A percentile compares a stretch with the other conserved stretches of the same genome.
Evolutionary conservation across 1,140 invertebrate species (phyloP).

Genomic region (Mamestra configurata): DNA sequence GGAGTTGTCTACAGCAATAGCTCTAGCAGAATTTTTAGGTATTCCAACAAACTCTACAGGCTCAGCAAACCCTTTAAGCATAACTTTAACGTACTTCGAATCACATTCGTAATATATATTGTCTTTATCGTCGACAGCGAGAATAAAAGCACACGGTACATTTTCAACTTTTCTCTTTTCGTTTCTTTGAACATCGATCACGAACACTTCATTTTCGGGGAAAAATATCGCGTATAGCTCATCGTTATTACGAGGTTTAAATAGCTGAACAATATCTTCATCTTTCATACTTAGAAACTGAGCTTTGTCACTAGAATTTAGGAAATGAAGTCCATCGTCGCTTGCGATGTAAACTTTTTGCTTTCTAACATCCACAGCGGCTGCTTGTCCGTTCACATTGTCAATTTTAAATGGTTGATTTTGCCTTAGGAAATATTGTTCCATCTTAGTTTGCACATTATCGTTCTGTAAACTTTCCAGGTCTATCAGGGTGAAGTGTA

Average conservation of each 20-base stretch:
- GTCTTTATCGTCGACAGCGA: constrained; percentile 74
- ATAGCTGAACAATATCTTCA: constrained; percentile 80
- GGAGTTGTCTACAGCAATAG: constrained; percentile 69
- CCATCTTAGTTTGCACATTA: constrained; percentile 82
- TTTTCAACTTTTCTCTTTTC: constrained; percentile 76
- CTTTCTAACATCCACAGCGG: constrained; percentile 74
- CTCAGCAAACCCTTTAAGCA: constrained; percentile 80
- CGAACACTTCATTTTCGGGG: constrained; percentile 78
- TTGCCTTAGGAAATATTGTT: constrained; percentile 77
- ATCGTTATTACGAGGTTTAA: constrained; percentile 70
- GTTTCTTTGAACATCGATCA: constrained; percentile 70
- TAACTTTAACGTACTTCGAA: constrained; percentile 80
- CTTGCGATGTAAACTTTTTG: constrained; percentile 78
- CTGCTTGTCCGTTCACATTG: constrained; percentile 76
- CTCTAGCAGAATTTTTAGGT: constrained; percentile 76
- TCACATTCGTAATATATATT: constrained; percentile 84
- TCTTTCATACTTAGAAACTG: constrained; percentile 74
- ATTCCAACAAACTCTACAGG: constrained; percentile 82
- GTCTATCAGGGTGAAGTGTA: constrained; percentile 81
- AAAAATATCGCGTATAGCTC: constrained; percentile 76
- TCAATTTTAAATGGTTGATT: constrained; percentile 76
- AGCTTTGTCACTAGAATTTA: constrained; percentile 72
- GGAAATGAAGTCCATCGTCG: constrained; percentile 72
- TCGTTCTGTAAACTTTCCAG: constrained; percentile 77
- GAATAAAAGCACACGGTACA: constrained; percentile 77